Conservation (phyloP, 2,888 invertebrate genomes). For the Temnothorax unifasciatus region DNA sequence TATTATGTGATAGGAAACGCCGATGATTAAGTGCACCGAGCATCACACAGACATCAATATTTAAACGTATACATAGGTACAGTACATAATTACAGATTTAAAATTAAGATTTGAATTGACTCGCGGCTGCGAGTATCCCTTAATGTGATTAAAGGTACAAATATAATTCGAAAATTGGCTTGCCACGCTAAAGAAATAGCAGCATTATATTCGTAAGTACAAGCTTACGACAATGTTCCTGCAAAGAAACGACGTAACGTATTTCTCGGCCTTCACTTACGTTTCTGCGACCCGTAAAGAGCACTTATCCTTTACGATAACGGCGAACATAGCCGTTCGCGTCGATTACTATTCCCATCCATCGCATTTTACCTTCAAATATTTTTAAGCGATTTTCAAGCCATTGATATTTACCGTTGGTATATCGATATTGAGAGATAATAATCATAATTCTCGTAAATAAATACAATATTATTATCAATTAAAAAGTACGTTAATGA, state of each 20-base stretch:
- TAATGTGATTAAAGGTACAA: background rate
- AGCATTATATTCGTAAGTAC: slow-evolving; percentile 13
- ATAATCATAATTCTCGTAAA: background rate
- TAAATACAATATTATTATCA: slow-evolving; percentile 1
- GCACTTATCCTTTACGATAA: slow-evolving; percentile 62
- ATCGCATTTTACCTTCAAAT: slow-evolving; percentile 15
- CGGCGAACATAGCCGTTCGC: slow-evolving; percentile 43
- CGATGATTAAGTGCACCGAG: slow-evolving; percentile 29
- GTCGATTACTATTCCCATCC: slow-evolving; percentile 53
- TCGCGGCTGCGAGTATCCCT: too few species aligned
- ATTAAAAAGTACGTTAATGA: background rate
- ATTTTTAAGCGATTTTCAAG: slow-evolving; percentile 23
- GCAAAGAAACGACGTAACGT: slow-evolving; percentile 31
- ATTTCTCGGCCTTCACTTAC: slow-evolving; percentile 26
- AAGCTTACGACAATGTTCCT: slow-evolving; percentile 51
- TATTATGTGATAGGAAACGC: slow-evolving; percentile 37
- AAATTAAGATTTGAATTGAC: slow-evolving; percentile 9
- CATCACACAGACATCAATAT: slow-evolving; percentile 18
- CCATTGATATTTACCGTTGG: background rate
- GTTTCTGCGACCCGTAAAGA: slow-evolving; percentile 47
- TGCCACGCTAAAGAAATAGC: background rate
- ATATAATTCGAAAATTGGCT: background rate
- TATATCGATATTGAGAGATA: slow-evolving; percentile 23
- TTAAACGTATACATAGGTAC: background rate
- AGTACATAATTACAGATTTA: slow-evolving; percentile 4